Conservation (phyloP, 2,113 vertebrate species). For the Thunnus maccoyii region DNA sequence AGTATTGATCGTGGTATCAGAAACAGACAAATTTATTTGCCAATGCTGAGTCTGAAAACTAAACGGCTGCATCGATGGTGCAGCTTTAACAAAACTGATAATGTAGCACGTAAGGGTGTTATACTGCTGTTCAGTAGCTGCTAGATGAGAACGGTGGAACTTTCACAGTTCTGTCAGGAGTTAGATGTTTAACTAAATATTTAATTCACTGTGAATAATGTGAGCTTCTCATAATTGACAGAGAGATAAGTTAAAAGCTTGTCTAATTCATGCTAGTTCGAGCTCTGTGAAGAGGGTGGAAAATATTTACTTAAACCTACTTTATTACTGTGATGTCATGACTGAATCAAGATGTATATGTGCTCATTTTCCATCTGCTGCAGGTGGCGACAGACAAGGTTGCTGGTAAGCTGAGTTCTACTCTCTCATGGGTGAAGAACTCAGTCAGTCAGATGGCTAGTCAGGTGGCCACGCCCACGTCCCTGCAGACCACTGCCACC, state of each 20-base stretch:
- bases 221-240: not conserved
- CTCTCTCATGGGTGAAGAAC: constrained; percentile 99
- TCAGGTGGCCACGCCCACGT: constrained; percentile 95
- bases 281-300: not conserved
- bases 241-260: not conserved
- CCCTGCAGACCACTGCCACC: constrained; percentile 87
- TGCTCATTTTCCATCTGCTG: not conserved
- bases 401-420: constrained; percentile 98
- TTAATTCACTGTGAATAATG: not conserved
- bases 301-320: not conserved
- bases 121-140: not conserved
- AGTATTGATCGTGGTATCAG: constrained; percentile 11
- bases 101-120: not conserved
- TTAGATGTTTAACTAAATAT: constrained; percentile 18
- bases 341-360: not conserved
- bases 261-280: not conserved
- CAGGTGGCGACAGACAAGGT: constrained; percentile 99
- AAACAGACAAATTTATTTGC: constrained; percentile 20
- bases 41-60: constrained; percentile 8
- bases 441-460: constrained; percentile 99
- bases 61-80: not conserved
- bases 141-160: not conserved
- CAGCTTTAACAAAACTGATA: constrained; percentile 7
- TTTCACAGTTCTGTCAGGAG: not conserved
- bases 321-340: not conserved